Evolutionary conservation across 2,888 invertebrate species (phyloP).

Genomic region (Gerris lacustris): DNA sequence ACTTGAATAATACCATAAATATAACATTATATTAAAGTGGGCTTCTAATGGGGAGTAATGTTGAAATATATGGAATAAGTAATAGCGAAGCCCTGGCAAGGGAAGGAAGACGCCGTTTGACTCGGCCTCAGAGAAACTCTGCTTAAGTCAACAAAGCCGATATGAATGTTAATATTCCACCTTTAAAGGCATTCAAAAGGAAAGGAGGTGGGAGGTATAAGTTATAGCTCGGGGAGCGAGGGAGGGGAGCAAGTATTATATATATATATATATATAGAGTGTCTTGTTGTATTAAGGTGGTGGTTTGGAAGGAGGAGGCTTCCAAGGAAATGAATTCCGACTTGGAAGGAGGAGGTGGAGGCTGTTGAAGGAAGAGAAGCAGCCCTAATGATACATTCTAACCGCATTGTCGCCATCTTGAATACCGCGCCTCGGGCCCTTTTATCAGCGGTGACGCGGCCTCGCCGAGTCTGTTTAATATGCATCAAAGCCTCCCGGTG

Average conservation of each 20-base stretch:
- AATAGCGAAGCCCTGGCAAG: background rate
- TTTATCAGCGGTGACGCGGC: background rate
- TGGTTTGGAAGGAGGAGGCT: background rate
- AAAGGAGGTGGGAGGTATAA: constrained; percentile 8
- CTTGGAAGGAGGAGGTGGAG: background rate
- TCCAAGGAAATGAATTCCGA: constrained; percentile 4
- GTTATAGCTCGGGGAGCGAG: background rate
- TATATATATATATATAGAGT: background rate
- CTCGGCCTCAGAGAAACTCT: background rate
- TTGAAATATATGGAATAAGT: constrained; percentile 1
- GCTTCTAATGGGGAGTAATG: background rate
- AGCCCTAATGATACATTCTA: constrained; percentile 8
- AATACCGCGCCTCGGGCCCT: constrained; percentile 9
- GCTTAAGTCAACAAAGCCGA: background rate
- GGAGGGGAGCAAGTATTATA: background rate
- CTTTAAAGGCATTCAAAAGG: background rate
- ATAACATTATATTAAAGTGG: background rate
- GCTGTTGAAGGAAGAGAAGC: constrained; percentile 2
- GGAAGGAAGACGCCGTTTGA: background rate
- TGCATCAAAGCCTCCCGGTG: constrained; percentile 4
- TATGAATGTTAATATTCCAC: constrained; percentile 1
- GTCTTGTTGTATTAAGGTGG: constrained; percentile 3
- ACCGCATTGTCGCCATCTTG: constrained; percentile 11
- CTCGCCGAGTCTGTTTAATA: background rate
- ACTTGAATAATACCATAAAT: too few species aligned